Evolutionary conservation across 2,113 vertebrate species (phyloP).

Genomic region (Promerops cafer): DNA sequence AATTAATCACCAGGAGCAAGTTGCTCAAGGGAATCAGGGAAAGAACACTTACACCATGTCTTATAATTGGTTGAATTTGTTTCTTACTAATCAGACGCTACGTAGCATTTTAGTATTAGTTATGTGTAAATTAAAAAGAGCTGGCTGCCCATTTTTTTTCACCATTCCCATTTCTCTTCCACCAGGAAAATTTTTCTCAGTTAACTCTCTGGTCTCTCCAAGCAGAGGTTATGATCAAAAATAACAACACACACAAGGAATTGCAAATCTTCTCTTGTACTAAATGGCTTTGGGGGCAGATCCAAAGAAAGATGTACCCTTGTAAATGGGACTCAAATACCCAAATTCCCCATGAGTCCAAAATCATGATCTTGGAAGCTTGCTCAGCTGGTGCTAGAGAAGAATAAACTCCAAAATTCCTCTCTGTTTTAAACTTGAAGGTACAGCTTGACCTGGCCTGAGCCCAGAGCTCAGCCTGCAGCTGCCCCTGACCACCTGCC

Average conservation of each 20-base stretch:
- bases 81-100: conserved; percentile 25
- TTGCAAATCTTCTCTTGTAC: background rate
- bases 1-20: background rate
- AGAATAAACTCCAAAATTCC: background rate
- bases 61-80: conserved; percentile 12
- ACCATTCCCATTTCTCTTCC: background rate
- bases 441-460: background rate
- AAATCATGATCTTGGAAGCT: background rate
- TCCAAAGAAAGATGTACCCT: background rate
- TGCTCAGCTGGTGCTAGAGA: background rate
- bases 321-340: background rate
- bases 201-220: background rate
- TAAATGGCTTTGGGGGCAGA: background rate
- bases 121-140: background rate
- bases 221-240: background rate
- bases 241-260: background rate
- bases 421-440: background rate
- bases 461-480: background rate
- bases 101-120: background rate
- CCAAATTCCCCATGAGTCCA: background rate
- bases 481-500: background rate
- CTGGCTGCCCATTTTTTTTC: background rate
- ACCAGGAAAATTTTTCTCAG: background rate
- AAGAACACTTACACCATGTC: conserved; percentile 6
- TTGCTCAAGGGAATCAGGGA: background rate